These are phyloP conservation scores for Scolopax mira DNA, from an alignment of 2,113 vertebrate genomes.

Conservation along the genomic window DNA sequence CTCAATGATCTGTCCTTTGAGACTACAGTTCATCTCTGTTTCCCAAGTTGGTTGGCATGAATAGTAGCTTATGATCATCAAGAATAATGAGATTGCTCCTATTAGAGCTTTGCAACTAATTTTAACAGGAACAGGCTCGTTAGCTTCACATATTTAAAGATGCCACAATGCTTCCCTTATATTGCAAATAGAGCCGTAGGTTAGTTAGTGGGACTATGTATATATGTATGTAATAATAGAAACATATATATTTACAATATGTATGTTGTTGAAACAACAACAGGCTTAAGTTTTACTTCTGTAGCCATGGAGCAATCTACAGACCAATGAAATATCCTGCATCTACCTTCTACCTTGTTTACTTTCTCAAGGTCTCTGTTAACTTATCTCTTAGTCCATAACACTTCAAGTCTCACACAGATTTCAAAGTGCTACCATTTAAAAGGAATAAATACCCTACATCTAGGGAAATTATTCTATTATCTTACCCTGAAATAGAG, in stretches of 20 bases:
- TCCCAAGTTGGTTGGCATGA: neutral
- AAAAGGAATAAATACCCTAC: neutral
- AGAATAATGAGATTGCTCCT: neutral
- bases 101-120: neutral
- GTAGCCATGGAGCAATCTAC: neutral
- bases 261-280: neutral
- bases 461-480: neutral
- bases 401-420: neutral
- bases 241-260: neutral
- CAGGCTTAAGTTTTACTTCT: neutral
- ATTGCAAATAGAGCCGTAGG: neutral
- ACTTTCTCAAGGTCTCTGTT: neutral
- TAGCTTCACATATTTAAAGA: neutral
- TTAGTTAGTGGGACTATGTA: neutral
- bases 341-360: neutral
- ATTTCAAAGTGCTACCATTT: neutral
- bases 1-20: neutral
- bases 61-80: neutral
- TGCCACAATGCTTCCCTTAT: neutral
- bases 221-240: neutral
- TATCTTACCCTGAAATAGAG: conserved; percentile 1
- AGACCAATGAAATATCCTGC: neutral
- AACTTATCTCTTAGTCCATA: neutral
- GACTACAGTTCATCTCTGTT: neutral
- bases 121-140: neutral